These are phyloP conservation scores for Brachylomia viminalis DNA, from an alignment of 2,888 invertebrate species.

Conservation along the genomic window DNA sequence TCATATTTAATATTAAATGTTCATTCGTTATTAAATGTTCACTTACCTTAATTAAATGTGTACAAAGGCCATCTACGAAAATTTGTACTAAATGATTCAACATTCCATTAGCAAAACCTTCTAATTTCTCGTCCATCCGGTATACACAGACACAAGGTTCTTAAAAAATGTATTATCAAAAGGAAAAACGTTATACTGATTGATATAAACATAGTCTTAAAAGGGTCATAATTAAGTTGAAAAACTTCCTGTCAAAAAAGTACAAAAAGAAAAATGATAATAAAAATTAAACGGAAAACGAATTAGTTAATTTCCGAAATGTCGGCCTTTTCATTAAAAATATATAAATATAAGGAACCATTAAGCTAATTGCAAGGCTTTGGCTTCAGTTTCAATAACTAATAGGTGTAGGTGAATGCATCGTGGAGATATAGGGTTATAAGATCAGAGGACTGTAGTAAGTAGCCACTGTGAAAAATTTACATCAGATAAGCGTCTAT, in stretches of 20 bases:
- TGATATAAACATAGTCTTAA: slow-evolving; percentile 41
- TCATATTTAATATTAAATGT: not conserved
- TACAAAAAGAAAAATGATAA: slow-evolving; percentile 22
- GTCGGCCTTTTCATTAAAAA: slow-evolving; percentile 27
- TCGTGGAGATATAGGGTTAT: not conserved
- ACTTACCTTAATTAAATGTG: not conserved
- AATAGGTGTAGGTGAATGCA: not conserved
- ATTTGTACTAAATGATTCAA: not conserved
- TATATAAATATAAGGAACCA: slow-evolving; percentile 25
- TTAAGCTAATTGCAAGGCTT: slow-evolving; percentile 43
- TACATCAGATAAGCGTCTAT: not conserved
- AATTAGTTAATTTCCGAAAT: slow-evolving; percentile 50
- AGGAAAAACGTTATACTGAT: slow-evolving; percentile 31
- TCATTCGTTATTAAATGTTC: not conserved
- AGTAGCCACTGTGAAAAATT: not conserved
- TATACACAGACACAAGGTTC: slow-evolving; percentile 1
- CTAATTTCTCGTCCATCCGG: slow-evolving; percentile 16
- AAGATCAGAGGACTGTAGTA: too few species aligned
- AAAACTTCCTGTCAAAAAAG: slow-evolving; percentile 39
- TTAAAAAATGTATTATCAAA: slow-evolving; percentile 5
- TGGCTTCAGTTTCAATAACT: slow-evolving; percentile 14
- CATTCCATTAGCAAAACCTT: not conserved
- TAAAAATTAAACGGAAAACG: slow-evolving; percentile 36
- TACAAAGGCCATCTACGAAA: not conserved
- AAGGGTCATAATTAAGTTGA: slow-evolving; percentile 45